A percentile compares a stretch with the other conserved stretches of the same genome.
Evolutionary conservation across 37 sponge, comb jelly and placozoan species (phyloP).

Genomic region (Aplysina aerophoba): DNA sequence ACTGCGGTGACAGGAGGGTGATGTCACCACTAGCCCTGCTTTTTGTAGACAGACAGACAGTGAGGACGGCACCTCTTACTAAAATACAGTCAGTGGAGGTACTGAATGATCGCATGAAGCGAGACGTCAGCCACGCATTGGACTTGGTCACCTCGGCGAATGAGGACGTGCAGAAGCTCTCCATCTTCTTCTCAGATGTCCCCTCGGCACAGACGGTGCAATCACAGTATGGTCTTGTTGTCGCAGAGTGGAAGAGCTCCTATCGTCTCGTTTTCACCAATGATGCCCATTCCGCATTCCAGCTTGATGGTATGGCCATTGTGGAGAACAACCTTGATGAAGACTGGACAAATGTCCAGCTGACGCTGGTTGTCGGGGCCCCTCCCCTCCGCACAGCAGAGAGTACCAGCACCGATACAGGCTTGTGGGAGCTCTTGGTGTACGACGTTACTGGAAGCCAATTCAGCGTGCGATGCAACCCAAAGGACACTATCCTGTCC

Average conservation of each 20-base stretch:
- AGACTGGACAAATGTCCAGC: slow-evolving; percentile 87
- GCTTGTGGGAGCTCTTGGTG: slow-evolving; percentile 52
- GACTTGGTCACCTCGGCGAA: slow-evolving; percentile 58
- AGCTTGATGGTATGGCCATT: slow-evolving; percentile 80
- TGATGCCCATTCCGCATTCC: slow-evolving; percentile 56
- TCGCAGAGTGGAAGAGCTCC: slow-evolving; percentile 86
- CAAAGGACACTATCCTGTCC: slow-evolving; percentile 72
- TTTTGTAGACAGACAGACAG: slow-evolving; percentile 40
- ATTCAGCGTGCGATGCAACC: slow-evolving; percentile 61
- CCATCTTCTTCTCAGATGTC: slow-evolving; percentile 76
- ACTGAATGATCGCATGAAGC: slow-evolving; percentile 57
- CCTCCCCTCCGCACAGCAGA: slow-evolving; percentile 53
- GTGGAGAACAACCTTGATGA: slow-evolving; percentile 85
- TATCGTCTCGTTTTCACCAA: slow-evolving; percentile 62
- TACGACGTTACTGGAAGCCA: slow-evolving; percentile 49
- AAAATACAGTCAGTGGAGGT: slow-evolving; percentile 45
- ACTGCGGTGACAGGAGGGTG: background rate
- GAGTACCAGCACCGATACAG: slow-evolving; percentile 26
- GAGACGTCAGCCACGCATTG: slow-evolving; percentile 75
- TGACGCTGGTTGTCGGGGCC: slow-evolving; percentile 87
- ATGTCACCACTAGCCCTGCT: slow-evolving; percentile 49
- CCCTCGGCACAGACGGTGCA: slow-evolving; percentile 45
- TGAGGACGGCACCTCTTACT: slow-evolving; percentile 48
- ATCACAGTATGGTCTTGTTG: slow-evolving; percentile 73
- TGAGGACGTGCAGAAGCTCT: slow-evolving; percentile 79